Evolutionary conservation across 2,888 invertebrate genomes (phyloP).

Genomic region (Cheilosia soror): DNA sequence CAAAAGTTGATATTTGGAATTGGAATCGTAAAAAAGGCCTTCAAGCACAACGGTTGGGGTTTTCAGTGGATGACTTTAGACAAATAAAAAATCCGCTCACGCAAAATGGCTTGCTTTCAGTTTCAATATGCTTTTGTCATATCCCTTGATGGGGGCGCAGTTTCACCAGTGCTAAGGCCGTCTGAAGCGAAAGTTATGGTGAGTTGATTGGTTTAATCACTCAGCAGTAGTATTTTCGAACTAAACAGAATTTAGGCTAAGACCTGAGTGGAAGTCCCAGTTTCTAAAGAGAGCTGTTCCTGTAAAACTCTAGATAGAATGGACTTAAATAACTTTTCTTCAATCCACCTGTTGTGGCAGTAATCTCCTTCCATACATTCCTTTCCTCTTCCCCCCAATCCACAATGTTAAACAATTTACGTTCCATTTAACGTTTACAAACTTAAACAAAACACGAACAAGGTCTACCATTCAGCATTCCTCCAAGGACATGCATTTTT

Average conservation of each 20-base stretch:
- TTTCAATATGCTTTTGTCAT: slow-evolving; percentile 47
- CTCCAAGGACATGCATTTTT: slow-evolving; percentile 75
- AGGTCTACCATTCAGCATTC: slow-evolving; percentile 21
- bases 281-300: no score
- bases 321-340: not conserved
- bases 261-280: not conserved
- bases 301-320: no score
- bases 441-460: slow-evolving; percentile 64
- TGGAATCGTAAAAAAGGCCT: slow-evolving; percentile 55
- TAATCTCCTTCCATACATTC: no score
- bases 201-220: slow-evolving; percentile 30
- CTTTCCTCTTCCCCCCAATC: no score
- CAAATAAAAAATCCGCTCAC: not conserved
- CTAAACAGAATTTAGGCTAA: not conserved
- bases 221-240: no score
- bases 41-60: slow-evolving; percentile 60
- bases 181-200: slow-evolving; percentile 39
- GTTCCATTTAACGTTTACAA: slow-evolving; percentile 63
- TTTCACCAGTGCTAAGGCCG: slow-evolving; percentile 8
- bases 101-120: not conserved
- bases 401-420: slow-evolving; percentile 46
- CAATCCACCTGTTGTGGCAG: slow-evolving; percentile 40
- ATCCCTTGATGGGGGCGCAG: slow-evolving; percentile 27
- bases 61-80: slow-evolving; percentile 26
- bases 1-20: slow-evolving; percentile 37